Conservation (phyloP, 1,140 invertebrate genomes). For the Oedothorax gibbosus region DNA sequence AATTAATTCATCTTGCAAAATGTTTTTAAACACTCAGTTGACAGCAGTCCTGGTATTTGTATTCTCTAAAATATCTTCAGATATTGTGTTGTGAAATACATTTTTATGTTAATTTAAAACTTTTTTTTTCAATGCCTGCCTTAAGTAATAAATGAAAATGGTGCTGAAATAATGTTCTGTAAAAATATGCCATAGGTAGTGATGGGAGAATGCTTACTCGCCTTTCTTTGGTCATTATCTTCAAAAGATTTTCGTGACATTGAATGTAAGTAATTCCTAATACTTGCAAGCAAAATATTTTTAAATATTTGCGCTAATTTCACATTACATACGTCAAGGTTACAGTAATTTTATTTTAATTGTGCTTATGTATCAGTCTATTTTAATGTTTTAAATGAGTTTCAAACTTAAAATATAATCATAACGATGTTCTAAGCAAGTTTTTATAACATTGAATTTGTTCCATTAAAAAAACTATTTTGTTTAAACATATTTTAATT, state of each 20-base stretch:
- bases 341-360: neutral
- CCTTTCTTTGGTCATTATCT: constrained; percentile 81
- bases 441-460: neutral
- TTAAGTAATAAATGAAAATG: too few species aligned
- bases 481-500: neutral
- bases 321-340: too few species aligned
- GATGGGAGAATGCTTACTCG: constrained; percentile 81
- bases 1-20: too few species aligned
- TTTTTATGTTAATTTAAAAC: too few species aligned
- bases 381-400: neutral
- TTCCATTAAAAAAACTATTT: neutral
- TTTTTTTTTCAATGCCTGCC: too few species aligned
- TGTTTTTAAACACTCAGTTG: too few species aligned
- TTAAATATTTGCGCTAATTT: neutral
- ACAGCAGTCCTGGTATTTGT: too few species aligned
- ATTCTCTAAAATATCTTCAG: too few species aligned
- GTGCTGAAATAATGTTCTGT: too few species aligned
- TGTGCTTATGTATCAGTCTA: neutral
- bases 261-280: constrained; percentile 75
- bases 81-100: too few species aligned
- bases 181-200: constrained; percentile 70
- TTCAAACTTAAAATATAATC: neutral
- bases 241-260: constrained; percentile 85
- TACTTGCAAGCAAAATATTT: neutral
- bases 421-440: neutral